A percentile compares a stretch with the other conserved stretches of the same genome.
phyloP scores from a whole-genome alignment of 2,797 vertebrate genomes.

The Squalus acanthias region DNA sequence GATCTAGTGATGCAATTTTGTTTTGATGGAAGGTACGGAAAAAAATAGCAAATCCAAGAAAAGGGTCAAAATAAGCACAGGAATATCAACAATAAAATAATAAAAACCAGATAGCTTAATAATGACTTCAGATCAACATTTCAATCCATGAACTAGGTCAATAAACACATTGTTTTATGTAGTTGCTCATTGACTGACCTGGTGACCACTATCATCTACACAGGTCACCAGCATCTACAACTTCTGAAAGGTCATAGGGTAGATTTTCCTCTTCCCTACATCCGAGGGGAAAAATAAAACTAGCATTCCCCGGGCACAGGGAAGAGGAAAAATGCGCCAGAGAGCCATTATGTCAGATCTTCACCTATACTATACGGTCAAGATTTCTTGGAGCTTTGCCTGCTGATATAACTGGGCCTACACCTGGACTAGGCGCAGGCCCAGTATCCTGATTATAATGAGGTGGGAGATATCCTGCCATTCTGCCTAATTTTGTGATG shows the following conservation, averaged over 20 bases:
- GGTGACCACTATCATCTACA: background rate
- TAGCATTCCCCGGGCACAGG: background rate
- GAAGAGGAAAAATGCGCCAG: background rate
- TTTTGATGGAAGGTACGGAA: background rate
- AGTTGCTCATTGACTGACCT: background rate
- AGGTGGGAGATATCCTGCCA: background rate
- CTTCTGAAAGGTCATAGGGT: too few species aligned
- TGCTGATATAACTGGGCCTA: background rate
- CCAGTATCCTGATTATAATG: background rate
- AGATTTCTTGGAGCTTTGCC: background rate
- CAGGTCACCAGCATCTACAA: too few species aligned
- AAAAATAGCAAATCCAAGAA: background rate
- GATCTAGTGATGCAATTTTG: background rate
- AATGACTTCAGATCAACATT: background rate
- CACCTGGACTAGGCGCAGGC: background rate
- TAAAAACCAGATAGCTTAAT: background rate
- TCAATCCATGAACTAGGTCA: background rate
- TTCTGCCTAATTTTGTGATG: background rate
- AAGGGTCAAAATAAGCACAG: background rate
- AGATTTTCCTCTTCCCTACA: too few species aligned
- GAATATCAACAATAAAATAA: background rate
- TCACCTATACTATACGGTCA: background rate
- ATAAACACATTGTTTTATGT: background rate
- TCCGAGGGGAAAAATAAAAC: background rate
- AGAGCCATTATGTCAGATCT: background rate